Percentiles rank a stretch among this genome's conserved stretches.
phyloP scores from a whole-genome alignment of 2,797 vertebrate genomes.

The Chaenodraco wilsoni region DNA sequence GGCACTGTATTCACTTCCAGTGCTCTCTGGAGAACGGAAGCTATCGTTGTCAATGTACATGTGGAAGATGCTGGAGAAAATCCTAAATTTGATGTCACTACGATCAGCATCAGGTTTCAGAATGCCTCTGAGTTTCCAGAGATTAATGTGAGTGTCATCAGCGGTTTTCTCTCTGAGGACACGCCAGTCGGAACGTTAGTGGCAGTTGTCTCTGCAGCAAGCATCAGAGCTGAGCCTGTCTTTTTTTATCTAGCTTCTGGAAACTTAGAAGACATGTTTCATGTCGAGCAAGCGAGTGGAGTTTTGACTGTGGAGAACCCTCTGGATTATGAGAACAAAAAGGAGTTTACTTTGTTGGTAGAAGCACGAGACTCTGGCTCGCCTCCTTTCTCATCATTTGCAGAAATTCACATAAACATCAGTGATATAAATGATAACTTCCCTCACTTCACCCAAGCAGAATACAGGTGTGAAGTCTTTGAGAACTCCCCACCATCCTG shows the following conservation, averaged over 20 bases:
- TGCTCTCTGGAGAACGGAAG: constrained; percentile 53
- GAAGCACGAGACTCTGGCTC: constrained; percentile 83
- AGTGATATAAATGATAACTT: constrained; percentile 83
- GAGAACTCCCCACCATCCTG: constrained; percentile 77
- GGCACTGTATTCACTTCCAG: constrained; percentile 72
- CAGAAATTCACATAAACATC: constrained; percentile 77
- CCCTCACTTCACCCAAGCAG: constrained; percentile 78
- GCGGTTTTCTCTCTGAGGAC: constrained; percentile 73
- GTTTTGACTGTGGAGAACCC: constrained; percentile 72
- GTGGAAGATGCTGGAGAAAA: constrained; percentile 79
- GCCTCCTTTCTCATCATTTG: constrained; percentile 84
- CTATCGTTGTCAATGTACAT: constrained; percentile 72
- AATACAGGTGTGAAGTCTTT: constrained; percentile 80
- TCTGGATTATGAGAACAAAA: constrained; percentile 82
- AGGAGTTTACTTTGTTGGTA: constrained; percentile 75
- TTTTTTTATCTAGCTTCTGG: constrained; percentile 82
- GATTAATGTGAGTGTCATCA: constrained; percentile 67
- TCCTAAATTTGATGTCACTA: constrained; percentile 78
- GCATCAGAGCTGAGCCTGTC: constrained; percentile 69
- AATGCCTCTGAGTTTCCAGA: constrained; percentile 78
- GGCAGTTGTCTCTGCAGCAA: constrained; percentile 68
- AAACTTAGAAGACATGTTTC: constrained; percentile 79
- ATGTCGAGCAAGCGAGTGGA: constrained; percentile 74
- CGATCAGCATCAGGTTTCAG: constrained; percentile 80
- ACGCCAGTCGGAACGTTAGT: constrained; percentile 70